Evolutionary conservation across 2,113 vertebrate species (phyloP), one percentile per base, ranked within the genome.

Genomic region (Triplophysa siluroides): DNA sequence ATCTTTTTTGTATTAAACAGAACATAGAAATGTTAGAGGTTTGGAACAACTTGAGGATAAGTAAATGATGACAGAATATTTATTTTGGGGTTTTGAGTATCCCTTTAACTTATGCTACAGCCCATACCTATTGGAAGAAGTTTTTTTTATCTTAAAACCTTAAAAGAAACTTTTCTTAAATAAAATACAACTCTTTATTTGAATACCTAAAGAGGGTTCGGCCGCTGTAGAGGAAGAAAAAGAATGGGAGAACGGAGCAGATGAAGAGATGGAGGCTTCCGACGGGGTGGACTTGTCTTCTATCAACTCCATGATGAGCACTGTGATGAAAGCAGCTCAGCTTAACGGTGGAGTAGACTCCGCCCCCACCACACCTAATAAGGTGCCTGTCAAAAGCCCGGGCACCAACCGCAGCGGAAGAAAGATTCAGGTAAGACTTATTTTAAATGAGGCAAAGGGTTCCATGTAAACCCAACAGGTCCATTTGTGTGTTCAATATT

Each of bases 251-350:
- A 24, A 76, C 21, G 23, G n/a, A 52, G 72, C 7, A 21, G 83
- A 68, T 14, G 58, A 14, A 60, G 76, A 52, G 26, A 80, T 69
- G 45, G 81, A 85, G 19, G 63, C 54, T 50, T 69, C 90, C 83
- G 94, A 94, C 83, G 91, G 89, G 47, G 89, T 90, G 45, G 94
- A 95, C 85, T 87, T 95, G 85, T 93, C 94, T 80, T 92, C 93
- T 83, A 90, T 95, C 84, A 93, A 93, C 2, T 93, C 91, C 85
- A 95, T 94, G 92, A 95, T 96, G 95, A 94, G 92, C 78, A 93
- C 93, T 9, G 93, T 96, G 56, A 95, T 96, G 94, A 95, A 90
- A 7, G 90, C 91, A 84, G 90, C 91, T 12, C 93, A 91, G 78
- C 88, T 95, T 8, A 87, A 93, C 3, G 93, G 94, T 87, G 94